phyloP scores from a whole-genome alignment of 2,797 vertebrate genomes.

The Alca torda region DNA sequence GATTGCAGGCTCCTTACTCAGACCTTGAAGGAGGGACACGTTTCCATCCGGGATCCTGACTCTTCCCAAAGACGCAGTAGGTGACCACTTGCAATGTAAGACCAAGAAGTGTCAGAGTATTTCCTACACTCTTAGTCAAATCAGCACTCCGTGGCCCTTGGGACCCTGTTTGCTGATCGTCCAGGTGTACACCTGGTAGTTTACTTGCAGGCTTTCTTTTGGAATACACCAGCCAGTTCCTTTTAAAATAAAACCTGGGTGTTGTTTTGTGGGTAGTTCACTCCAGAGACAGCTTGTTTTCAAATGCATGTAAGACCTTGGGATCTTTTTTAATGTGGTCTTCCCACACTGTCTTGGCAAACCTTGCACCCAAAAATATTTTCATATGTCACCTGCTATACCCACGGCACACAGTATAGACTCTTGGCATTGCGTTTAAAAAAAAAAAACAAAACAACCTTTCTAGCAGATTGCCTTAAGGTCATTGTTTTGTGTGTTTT shows the following conservation, averaged over 20 bases:
- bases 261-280: background rate
- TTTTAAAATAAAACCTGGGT: background rate
- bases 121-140: background rate
- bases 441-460: background rate
- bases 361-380: background rate
- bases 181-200: background rate
- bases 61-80: background rate
- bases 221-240: background rate
- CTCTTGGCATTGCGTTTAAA: accelerated
- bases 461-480: background rate
- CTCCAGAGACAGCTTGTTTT: background rate
- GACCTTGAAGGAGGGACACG: accelerated
- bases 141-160: background rate
- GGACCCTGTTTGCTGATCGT: background rate
- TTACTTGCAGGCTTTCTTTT: background rate
- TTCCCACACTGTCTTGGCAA: background rate
- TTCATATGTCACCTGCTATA: background rate
- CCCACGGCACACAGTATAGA: background rate
- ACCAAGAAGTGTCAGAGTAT: background rate
- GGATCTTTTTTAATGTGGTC: background rate
- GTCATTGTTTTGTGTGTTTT: background rate
- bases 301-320: background rate
- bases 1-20: background rate
- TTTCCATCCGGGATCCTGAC: background rate
- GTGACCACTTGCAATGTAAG: background rate